Base-by-base conservation (phyloP, 2,113 vertebrate genomes). In the Pseudorasbora parva region DNA sequence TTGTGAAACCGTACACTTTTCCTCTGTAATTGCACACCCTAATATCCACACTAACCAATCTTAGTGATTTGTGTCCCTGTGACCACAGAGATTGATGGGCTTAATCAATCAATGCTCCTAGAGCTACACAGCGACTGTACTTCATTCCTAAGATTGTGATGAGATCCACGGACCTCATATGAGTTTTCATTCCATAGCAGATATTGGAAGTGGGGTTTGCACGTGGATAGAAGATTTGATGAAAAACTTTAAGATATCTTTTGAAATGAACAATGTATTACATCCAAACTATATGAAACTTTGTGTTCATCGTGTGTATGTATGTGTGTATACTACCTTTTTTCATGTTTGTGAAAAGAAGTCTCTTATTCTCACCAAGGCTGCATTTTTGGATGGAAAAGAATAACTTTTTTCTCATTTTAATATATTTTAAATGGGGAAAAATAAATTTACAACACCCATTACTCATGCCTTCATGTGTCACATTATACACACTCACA, bases 11-110 rank as follows among this genome's bases (percentile, higher is more conserved):
- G 5, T 49, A 79, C 41, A 79, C 78, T 79, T 33, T 51, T 25
- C 59, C 25, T 33, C 43, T 79, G 78, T 79, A 79, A 79, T 79
- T 79, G 43, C 78, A 79, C 59, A 79, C 78, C 59, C 10, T 64
- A 45, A 79, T 47, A 45, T 79, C 59, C 77, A 79, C 78, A 33
- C 78, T 21, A 49, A 66, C 78, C 23, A 49, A 79, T 79, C 78
- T 49, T 11, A 66, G 78, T 79, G 78, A 79, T 66, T 79, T 79
- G 78, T 79, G 78, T 43, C 43, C 56, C 15, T 27, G 59, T 79
- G 77, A 66, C 59, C 37, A 64, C 41, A 49, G 43, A 30, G 78
- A 79, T 79, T 79, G 78, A 66, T 33, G 25, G 41, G 11, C 41
- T 49, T 33, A 66, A 79, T 79, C 43, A 79, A 66, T 66, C 59